These are phyloP conservation scores for Tauraco erythrolophus DNA, from an alignment of 2,113 vertebrate genomes.

Conservation along the genomic window DNA sequence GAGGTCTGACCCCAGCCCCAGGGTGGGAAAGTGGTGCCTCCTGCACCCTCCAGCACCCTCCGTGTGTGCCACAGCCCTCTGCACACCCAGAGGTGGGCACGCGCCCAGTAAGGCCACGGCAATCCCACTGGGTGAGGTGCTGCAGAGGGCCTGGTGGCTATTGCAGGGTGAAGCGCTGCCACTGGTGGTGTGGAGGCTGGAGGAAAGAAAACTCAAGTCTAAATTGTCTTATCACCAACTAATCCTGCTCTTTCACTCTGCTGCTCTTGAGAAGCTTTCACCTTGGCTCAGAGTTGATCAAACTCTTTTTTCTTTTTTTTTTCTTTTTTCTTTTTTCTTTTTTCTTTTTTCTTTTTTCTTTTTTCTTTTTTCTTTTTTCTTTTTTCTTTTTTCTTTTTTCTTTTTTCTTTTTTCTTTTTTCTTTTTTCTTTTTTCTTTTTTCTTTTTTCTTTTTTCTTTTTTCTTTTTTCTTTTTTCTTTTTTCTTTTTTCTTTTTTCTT, in stretches of 20 bases:
- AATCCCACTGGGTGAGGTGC: rapidly evolving
- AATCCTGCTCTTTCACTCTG: not conserved
- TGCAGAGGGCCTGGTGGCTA: not conserved
- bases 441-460: too few species aligned
- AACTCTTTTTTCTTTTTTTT: too few species aligned
- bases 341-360: too few species aligned
- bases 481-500: too few species aligned
- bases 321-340: too few species aligned
- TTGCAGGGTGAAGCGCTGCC: not conserved
- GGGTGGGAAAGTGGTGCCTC: rapidly evolving
- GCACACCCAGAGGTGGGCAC: not conserved
- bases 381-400: too few species aligned
- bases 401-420: too few species aligned
- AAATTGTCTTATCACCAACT: not conserved
- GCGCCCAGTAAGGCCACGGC: rapidly evolving
- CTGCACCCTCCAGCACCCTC: not conserved
- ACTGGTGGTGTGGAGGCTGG: too few species aligned
- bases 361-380: too few species aligned
- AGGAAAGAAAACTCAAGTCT: not conserved
- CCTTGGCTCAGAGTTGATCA: not conserved
- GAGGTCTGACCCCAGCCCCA: not conserved
- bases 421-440: too few species aligned
- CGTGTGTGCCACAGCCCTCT: too few species aligned
- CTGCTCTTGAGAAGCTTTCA: not conserved
- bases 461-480: too few species aligned